Evolutionary conservation across 2,797 vertebrate genomes (phyloP), one percentile per base, ranked within the genome.

Genomic region (Pteropus rufus): DNA sequence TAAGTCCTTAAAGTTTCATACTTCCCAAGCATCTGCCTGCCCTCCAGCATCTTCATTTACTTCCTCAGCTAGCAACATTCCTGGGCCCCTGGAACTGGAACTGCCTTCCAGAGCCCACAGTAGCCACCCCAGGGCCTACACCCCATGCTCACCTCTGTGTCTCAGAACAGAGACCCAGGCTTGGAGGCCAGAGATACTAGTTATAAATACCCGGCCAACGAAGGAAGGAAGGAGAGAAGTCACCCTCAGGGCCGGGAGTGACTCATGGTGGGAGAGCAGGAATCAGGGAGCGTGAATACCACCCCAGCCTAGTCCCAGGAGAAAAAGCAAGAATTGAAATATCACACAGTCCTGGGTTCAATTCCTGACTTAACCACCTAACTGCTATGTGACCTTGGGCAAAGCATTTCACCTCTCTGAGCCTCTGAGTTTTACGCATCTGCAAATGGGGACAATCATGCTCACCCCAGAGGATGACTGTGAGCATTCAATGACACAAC

Each of bases 201-300:
- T 85, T 62, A 62, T 75, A 49, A 94, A 76, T 10, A 46, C 8
- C 16, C 10, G 7, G 19, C 29, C 19, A 41, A 41, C 26, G 44
- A 41, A 26, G 39, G 52, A 41, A 26, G 29, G 58, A 79, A 73
- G 60, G 56, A 69, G 11, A 36, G 29, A 46, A 10, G 62, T 87
- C 52, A 31, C 2, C 0, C 14, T 44, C 46, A 5, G 10, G 16
- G 21, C 77, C 0, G 0, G 16, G 23, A 31, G 31, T 49, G 44
- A 46, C n/a, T 60, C 24, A 0, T 0, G 23, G 10, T 21, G 11
- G 46, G 44, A 81, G 16, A 36, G 21, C 29, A 80, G 80, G n/a
- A 67, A 31, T 10, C 2, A 10, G 39, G 46, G 8, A 15, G 2
- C 0, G 0, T 21, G n/a, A 41, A 10, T 24, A 39, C 31, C 4